Percentiles rank a stretch among this genome's conserved stretches.
Evolutionary conservation across 2,888 invertebrate genomes (phyloP).

Genomic region (Creontiades dilutus): DNA sequence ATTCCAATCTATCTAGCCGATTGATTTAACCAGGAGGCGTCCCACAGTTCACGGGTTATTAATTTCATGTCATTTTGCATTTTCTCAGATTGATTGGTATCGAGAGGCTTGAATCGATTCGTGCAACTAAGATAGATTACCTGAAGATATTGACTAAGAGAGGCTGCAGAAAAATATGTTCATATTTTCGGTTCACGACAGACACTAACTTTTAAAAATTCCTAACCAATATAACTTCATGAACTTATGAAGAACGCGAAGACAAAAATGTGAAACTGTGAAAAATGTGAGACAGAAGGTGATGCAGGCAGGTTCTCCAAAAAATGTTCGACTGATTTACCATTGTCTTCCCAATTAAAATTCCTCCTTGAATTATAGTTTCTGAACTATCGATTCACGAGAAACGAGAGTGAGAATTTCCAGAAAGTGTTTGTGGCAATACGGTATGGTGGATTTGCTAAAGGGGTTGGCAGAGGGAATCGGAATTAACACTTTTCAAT

Average conservation of each 20-base stretch:
- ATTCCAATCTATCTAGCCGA: slow-evolving; percentile 65
- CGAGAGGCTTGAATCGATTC: slow-evolving; percentile 22
- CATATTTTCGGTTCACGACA: too few relatives aligned
- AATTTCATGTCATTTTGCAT: slow-evolving; percentile 54
- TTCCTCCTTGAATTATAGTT: not conserved
- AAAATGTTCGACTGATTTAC: not conserved
- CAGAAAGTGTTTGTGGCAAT: not conserved
- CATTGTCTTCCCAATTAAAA: not conserved
- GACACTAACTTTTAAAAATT: too few relatives aligned
- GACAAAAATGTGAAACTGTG: too few relatives aligned
- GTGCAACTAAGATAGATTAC: not conserved
- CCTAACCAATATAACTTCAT: too few relatives aligned
- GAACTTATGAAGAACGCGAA: too few relatives aligned
- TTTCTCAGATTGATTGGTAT: slow-evolving; percentile 46
- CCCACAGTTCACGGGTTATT: slow-evolving; percentile 47
- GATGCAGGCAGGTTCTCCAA: too few relatives aligned
- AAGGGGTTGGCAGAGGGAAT: not conserved
- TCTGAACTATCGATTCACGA: not conserved
- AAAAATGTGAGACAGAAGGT: too few relatives aligned
- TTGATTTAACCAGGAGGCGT: slow-evolving; percentile 55
- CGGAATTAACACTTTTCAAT: slow-evolving; percentile 59
- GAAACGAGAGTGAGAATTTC: slow-evolving; percentile 1
- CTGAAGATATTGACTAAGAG: not conserved
- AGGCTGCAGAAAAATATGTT: not conserved
- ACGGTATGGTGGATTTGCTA: not conserved